A percentile compares a stretch with the other conserved stretches of the same genome.
These are phyloP conservation scores for Conomelus anceps DNA, from an alignment of 2,888 invertebrate genomes.

Conservation along the genomic window DNA sequence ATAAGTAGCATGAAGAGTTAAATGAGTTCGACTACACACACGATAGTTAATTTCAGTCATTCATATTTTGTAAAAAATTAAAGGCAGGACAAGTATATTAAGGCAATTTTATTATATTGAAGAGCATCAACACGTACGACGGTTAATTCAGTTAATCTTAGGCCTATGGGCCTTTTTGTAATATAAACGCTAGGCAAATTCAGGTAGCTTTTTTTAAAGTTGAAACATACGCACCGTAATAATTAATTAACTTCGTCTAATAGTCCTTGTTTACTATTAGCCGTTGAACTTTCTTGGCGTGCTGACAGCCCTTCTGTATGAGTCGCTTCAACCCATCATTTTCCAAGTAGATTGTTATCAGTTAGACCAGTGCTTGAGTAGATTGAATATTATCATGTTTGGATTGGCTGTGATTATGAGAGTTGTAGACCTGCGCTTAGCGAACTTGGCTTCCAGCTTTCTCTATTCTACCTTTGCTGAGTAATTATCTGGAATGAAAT, in stretches of 20 bases:
- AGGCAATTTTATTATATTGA: too few relatives aligned
- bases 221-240: too few relatives aligned
- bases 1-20: too few relatives aligned
- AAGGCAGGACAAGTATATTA: too few relatives aligned
- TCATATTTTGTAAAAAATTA: too few relatives aligned
- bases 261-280: background rate
- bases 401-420: background rate
- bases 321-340: background rate
- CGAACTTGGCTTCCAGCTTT: background rate
- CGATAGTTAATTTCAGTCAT: too few relatives aligned
- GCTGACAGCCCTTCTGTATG: background rate
- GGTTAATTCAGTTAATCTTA: too few relatives aligned
- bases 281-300: background rate
- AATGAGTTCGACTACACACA: too few relatives aligned
- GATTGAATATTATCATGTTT: background rate
- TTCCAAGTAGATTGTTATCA: background rate
- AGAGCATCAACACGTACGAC: too few relatives aligned
- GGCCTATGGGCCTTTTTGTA: too few relatives aligned
- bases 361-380: background rate
- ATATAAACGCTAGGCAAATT: too few relatives aligned
- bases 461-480: background rate
- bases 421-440: background rate
- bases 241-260: background rate
- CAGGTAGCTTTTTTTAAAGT: too few relatives aligned
- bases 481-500: background rate